These are phyloP conservation scores for Campodea augens DNA, from an alignment of 1,140 invertebrate species.

Conservation along the genomic window DNA sequence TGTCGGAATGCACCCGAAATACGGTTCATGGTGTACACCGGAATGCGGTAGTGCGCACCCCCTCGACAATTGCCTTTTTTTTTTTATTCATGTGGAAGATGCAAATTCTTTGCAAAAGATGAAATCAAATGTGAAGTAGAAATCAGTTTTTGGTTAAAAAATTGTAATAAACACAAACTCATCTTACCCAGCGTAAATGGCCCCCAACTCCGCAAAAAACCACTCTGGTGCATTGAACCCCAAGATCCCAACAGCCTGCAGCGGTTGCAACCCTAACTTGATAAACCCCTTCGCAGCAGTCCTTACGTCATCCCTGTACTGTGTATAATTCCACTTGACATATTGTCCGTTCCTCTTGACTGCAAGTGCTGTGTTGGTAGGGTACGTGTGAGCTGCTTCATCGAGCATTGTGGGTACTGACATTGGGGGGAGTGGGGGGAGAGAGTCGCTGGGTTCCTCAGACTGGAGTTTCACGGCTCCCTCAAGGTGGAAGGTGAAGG, in stretches of 20 bases:
- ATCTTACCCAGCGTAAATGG: constrained; percentile 88
- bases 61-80: no score
- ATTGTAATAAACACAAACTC: no score
- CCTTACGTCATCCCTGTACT: constrained; percentile 37
- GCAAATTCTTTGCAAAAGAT: no score
- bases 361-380: constrained; percentile 45
- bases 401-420: constrained; percentile 56
- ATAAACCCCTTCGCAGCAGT: constrained; percentile 70
- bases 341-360: constrained; percentile 32
- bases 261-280: constrained; percentile 58
- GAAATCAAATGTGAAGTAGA: no score
- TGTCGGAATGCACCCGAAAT: no score
- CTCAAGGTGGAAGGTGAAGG: constrained; percentile 30
- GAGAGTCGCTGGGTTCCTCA: constrained; percentile 30
- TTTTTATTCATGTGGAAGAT: no score
- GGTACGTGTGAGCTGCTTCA: constrained; percentile 39
- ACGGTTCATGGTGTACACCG: no score
- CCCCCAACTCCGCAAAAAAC: constrained; percentile 66
- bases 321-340: constrained; percentile 45
- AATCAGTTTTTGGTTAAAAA: no score
- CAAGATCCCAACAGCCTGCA: constrained; percentile 66
- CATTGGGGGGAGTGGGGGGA: constrained; percentile 30
- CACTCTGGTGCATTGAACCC: constrained; percentile 85
- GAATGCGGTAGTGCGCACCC: no score
- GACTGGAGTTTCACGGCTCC: constrained; percentile 46